Evolutionary conservation across 1,140 invertebrate species (phyloP), one percentile per base, ranked within the genome.

Genomic region (Orussus abietinus): DNA sequence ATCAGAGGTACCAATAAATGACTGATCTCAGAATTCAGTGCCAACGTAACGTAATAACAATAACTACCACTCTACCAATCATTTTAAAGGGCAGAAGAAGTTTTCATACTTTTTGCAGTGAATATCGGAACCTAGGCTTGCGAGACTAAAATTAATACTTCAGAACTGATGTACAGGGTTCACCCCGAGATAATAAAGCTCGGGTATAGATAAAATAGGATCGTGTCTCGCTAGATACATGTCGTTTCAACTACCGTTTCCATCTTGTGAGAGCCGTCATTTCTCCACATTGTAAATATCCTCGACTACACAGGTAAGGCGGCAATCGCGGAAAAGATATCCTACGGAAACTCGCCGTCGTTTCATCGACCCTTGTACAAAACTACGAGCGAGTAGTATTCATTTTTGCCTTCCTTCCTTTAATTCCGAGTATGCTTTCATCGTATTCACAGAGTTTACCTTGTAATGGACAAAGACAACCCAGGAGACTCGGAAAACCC

Each of bases 311-410:
- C n/a, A n/a, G 6, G n/a, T 6, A 25, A 25, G 6, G n/a, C 6
- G n/a, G 6, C 22, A 25, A 25, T 25, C 6, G 22, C 22, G 22
- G 6, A 7, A 25, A 25, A 25, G n/a, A n/a, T n/a, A 25, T 25
- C 22, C 6, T 25, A 7, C n/a, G 22, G 6, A 25, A 25, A 25
- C 6, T 25, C n/a, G 6, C 6, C 22, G n/a, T 25, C 6, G 6
- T 25, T 25, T 7, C n/a, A n/a, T 25, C n/a, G 6, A n/a, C n/a
- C 6, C 6, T 25, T 25, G 38, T 36, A 38, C 40, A 31, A 49
- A 43, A 30, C 37, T 47, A 44, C 25, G 30, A 45, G 45, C 42
- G 39, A 54, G 35, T 48, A 57, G 48, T 57, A 51, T 57, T 57
- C 42, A 46, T 51, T 48, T 55, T 21, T 32, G 50, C 50, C 50